A percentile compares a stretch with the other conserved stretches of the same genome.
phyloP scores from a whole-genome alignment of 2,113 vertebrate genomes.

The Nannospalax galili region DNA sequence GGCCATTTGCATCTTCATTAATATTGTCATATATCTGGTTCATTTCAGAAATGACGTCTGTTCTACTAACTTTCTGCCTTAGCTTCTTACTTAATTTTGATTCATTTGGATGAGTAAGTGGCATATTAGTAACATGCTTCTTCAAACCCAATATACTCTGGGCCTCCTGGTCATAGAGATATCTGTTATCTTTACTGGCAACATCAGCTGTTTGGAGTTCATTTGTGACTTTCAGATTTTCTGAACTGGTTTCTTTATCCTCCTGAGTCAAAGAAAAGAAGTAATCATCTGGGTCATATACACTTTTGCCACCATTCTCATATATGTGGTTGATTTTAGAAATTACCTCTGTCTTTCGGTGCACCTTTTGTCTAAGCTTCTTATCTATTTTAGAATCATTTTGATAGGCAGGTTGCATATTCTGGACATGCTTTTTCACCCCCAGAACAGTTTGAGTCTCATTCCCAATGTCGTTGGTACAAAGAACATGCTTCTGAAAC shows the following conservation, averaged over 20 bases:
- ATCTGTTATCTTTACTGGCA: slow-evolving; percentile 37
- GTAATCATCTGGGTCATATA: neutral
- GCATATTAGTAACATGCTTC: slow-evolving; percentile 7
- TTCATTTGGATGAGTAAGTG: slow-evolving; percentile 52
- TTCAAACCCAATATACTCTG: slow-evolving; percentile 45
- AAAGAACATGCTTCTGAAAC: slow-evolving; percentile 39
- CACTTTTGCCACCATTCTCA: slow-evolving; percentile 16
- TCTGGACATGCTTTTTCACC: neutral
- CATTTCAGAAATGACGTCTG: slow-evolving; percentile 70
- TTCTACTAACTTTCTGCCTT: slow-evolving; percentile 56
- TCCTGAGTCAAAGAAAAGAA: slow-evolving; percentile 47
- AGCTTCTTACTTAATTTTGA: slow-evolving; percentile 42
- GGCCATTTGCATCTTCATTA: slow-evolving; percentile 21
- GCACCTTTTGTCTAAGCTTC: slow-evolving; percentile 40
- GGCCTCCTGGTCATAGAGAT: slow-evolving; percentile 6
- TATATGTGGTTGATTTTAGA: slow-evolving; percentile 57
- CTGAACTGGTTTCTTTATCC: slow-evolving; percentile 41
- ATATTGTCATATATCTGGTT: slow-evolving; percentile 25
- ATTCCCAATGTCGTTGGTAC: slow-evolving; percentile 48
- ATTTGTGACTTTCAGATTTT: slow-evolving; percentile 24
- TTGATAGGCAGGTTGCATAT: slow-evolving; percentile 35
- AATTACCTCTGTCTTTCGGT: slow-evolving; percentile 65
- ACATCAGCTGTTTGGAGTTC: slow-evolving; percentile 35
- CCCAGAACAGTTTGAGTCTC: neutral
- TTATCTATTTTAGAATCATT: slow-evolving; percentile 53